Percentiles rank a stretch among this genome's conserved stretches.
phyloP scores from a whole-genome alignment of 2,888 invertebrate genomes.

The Trichacis sp. region DNA sequence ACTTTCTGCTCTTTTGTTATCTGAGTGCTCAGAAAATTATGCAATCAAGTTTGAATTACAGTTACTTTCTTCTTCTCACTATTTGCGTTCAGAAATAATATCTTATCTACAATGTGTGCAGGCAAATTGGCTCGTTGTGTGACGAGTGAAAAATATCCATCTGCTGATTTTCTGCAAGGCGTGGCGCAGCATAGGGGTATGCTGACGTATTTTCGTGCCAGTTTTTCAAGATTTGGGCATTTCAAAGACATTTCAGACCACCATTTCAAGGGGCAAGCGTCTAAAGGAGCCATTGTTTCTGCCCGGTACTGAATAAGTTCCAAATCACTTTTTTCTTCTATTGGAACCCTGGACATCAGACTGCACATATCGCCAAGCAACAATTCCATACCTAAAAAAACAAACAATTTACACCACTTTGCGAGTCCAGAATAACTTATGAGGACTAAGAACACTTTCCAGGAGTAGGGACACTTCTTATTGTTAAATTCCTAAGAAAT shows the following conservation, averaged over 20 bases:
- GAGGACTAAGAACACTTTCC: no score
- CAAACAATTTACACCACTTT: no score
- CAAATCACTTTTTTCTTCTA: slow-evolving; percentile 67
- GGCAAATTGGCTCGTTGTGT: slow-evolving; percentile 64
- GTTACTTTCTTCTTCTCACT: slow-evolving; percentile 50
- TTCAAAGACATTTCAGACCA: slow-evolving; percentile 66
- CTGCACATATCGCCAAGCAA: slow-evolving; percentile 61
- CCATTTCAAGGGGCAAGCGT: slow-evolving; percentile 70
- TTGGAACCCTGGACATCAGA: slow-evolving; percentile 63
- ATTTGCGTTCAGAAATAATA: slow-evolving; percentile 67
- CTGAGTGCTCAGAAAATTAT: no score
- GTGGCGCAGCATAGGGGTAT: slow-evolving; percentile 68
- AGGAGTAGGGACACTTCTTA: no score
- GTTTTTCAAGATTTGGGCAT: slow-evolving; percentile 66
- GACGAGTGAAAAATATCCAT: slow-evolving; percentile 64
- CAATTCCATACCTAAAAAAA: slow-evolving; percentile 66
- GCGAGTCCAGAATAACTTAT: no score
- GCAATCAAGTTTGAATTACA: no score
- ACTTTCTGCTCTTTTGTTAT: no score
- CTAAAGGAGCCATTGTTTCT: slow-evolving; percentile 67
- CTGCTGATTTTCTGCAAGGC: slow-evolving; percentile 64
- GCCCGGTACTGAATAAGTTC: slow-evolving; percentile 70
- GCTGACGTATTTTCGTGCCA: slow-evolving; percentile 68
- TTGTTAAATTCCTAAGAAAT: no score
- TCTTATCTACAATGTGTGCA: slow-evolving; percentile 65